Conservation (phyloP, 2,888 invertebrate genomes). For the Chloroclystis v-ata region DNA sequence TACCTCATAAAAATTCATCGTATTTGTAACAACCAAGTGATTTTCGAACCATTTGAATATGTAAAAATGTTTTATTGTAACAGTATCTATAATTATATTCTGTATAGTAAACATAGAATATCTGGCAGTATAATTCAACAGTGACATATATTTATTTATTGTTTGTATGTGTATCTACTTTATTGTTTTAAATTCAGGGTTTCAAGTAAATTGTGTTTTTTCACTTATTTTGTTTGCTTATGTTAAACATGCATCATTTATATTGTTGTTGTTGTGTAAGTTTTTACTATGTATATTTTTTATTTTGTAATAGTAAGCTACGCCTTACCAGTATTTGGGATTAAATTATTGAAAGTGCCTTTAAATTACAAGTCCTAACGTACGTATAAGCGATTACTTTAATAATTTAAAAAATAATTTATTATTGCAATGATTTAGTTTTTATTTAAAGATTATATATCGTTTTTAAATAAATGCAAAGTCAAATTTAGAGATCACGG, state of each 20-base stretch:
- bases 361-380: conserved; percentile 57
- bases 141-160: conserved; percentile 23
- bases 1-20: not conserved
- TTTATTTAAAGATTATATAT: conserved; percentile 40
- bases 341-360: conserved; percentile 59
- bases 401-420: conserved; percentile 37
- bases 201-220: conserved; percentile 2
- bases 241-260: conserved; percentile 13
- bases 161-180: conserved; percentile 6
- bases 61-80: conserved; percentile 18
- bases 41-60: conserved; percentile 11
- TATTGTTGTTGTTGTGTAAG: conserved; percentile 8
- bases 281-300: conserved; percentile 45
- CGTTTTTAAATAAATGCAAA: conserved; percentile 64
- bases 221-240: conserved; percentile 1
- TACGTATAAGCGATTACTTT: conserved; percentile 59
- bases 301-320: conserved; percentile 56
- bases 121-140: conserved; percentile 28
- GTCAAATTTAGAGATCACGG: conserved; percentile 67
- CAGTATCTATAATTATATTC: conserved; percentile 24
- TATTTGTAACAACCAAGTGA: conserved; percentile 9
- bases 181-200: conserved; percentile 4
- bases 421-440: conserved; percentile 53
- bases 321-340: conserved; percentile 55
- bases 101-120: conserved; percentile 26